Conservation (phyloP, 2,113 vertebrate genomes). For the Silurus asotus region DNA sequence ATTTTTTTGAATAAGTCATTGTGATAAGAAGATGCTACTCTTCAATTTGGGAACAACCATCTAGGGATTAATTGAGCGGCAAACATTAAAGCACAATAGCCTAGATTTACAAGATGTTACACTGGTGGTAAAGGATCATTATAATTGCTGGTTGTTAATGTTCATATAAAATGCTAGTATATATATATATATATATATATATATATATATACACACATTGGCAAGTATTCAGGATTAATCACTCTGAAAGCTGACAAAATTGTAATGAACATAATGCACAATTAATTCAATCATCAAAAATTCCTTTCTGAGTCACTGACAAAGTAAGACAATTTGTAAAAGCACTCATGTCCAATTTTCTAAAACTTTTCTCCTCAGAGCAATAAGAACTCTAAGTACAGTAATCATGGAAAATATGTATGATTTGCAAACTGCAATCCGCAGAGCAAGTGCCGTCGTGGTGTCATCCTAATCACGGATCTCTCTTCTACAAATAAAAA, state of each 20-base stretch:
- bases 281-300: not conserved
- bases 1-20: not conserved
- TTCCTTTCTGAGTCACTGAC: not conserved
- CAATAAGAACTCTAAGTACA: not conserved
- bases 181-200: too few relatives aligned
- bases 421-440: not conserved
- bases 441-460: not conserved
- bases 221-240: too few relatives aligned
- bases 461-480: not conserved
- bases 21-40: slow-evolving; percentile 1
- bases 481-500: not conserved
- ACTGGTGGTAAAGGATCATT: not conserved
- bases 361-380: not conserved
- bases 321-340: not conserved
- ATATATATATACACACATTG: too few relatives aligned
- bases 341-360: not conserved
- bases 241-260: not conserved
- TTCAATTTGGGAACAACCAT: slow-evolving; percentile 6
- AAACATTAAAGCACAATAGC: slow-evolving; percentile 9
- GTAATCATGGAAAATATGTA: not conserved
- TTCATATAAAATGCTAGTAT: not conserved
- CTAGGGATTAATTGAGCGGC: slow-evolving; percentile 14
- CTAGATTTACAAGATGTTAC: slow-evolving; percentile 1
- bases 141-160: slow-evolving; percentile 3
- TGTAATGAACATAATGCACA: not conserved